Evolutionary conservation across 1,140 invertebrate species (phyloP), one percentile per base, ranked within the genome.

Genomic region (Lepidurus packardi): DNA sequence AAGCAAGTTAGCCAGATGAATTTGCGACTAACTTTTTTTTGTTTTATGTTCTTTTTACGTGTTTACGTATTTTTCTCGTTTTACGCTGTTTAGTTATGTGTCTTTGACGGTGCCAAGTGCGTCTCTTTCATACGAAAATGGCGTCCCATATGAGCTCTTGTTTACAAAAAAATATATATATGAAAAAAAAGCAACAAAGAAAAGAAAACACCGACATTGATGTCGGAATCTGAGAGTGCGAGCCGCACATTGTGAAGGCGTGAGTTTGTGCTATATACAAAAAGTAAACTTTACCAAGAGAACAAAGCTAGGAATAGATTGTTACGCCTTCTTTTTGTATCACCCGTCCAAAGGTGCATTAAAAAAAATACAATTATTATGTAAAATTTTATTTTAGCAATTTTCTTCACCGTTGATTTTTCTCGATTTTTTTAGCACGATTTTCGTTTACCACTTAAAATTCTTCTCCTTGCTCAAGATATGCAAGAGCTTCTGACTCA

Each of bases 381-480:
- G 53, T 7, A n/a, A n/a, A 65, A 65, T n/a, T n/a, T 21, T 7
- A 65, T 13, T 34, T 34, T 34, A 34, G 1, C 34, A 2, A 34
- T 34, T 34, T 34, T 34, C 34, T 34, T 34, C 34, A 4, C 2
- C 3, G 1, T 34, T 75, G 24, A 43, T 75, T 42, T 41, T 77
- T 53, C 16, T 9, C 1, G 2, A 77, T 75, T 34, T 34, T 13
- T 75, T 42, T 7, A 24, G 25, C 11, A 0, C 1, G 74, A 11
- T 16, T 65, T 21, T 24, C 24, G 11, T 34, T 75, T 45, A 75
- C 78, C 78, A 78, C 13, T 74, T 74, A 43, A 73, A 75, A 45
- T 47, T 78, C 73, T 78, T 78, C 43, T 78, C 78, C 24, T 74
- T 45, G 25, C 73, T 78, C 4, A 78, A 73, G 24, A 53, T 74